Evolutionary conservation across 2,113 vertebrate species (phyloP), one percentile per base, ranked within the genome.

Genomic region (Carassius carassius): DNA sequence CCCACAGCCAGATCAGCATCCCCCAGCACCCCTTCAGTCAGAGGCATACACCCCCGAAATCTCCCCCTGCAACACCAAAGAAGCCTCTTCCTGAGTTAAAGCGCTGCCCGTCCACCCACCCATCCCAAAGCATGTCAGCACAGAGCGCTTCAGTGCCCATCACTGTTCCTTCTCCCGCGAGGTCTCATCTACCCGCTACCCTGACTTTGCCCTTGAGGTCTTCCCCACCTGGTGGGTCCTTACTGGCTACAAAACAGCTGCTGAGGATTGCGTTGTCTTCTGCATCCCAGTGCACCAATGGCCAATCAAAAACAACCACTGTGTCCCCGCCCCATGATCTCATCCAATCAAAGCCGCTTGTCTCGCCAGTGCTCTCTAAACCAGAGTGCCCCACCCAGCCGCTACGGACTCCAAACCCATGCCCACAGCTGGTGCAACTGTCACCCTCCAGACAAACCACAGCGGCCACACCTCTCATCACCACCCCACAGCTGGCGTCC

Each of bases 181-280:
- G 89, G 72, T 84, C 91, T 1, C 91, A 89, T 69, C 81, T 72
- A 56, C 81, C 90, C 0, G 14, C 91, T 5, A 69, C 92, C 0
- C 81, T 78, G 19, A 37, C 90, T 84, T 83, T 69, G 23, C 85
- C 92, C 21, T 4, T 84, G 78, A 85, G 86, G 0, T 60, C 87
- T 1, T 35, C 88, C 0, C 74, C 32, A 89, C 91, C 5, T 79
- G 94, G 70, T 88, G 89, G 85, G 13, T 90, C 93, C 14, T 90
- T 93, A 0, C 92, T 94, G 11, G 94, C 94, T 0, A 92, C 94
- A 0, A 86, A 93, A 84, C 94, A 94, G 89, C 94, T 94, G 32
- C 90, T 94, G 49, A 95, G 93, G 87, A 94, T 95, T 14, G 94
- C 94, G 0, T 91, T 94, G 32, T 94, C 94, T 3, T 94, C 94